Percentiles rank a stretch among this genome's conserved stretches.
phyloP scores from a whole-genome alignment of 2,888 invertebrate genomes.

The Chrysina gloriosa region DNA sequence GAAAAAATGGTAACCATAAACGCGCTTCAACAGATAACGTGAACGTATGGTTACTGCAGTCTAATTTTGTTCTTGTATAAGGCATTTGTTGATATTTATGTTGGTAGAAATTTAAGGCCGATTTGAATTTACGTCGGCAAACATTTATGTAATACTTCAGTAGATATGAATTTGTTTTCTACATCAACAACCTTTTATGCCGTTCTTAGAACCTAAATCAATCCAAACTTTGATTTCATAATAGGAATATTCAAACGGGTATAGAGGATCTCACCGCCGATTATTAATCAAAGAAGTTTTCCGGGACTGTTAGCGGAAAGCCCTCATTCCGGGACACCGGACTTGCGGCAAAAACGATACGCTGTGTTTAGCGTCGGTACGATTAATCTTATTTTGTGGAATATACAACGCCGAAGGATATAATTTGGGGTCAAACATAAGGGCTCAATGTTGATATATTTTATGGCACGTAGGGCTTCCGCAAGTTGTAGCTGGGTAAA shows the following conservation, averaged over 20 bases:
- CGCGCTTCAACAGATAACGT: too few species aligned
- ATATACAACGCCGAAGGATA: background rate
- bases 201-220: background rate
- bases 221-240: slow-evolving; percentile 2
- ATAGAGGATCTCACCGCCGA: background rate
- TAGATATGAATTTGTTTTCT: too few species aligned
- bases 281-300: slow-evolving; percentile 22
- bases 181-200: background rate
- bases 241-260: background rate
- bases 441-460: background rate
- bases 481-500: too few species aligned
- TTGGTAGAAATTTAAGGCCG: too few species aligned
- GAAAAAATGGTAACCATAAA: too few species aligned
- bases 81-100: too few species aligned
- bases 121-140: too few species aligned
- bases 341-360: background rate
- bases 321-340: background rate
- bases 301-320: slow-evolving; percentile 6
- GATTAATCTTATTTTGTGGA: background rate
- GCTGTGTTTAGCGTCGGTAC: background rate
- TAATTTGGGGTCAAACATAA: background rate
- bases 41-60: too few species aligned
- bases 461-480: too few species aligned
- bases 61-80: too few species aligned
- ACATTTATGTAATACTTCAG: too few species aligned